Evolutionary conservation across 2,797 vertebrate genomes (phyloP), one percentile per base, ranked within the genome.

Genomic region (Spinibarbus caldwelli): DNA sequence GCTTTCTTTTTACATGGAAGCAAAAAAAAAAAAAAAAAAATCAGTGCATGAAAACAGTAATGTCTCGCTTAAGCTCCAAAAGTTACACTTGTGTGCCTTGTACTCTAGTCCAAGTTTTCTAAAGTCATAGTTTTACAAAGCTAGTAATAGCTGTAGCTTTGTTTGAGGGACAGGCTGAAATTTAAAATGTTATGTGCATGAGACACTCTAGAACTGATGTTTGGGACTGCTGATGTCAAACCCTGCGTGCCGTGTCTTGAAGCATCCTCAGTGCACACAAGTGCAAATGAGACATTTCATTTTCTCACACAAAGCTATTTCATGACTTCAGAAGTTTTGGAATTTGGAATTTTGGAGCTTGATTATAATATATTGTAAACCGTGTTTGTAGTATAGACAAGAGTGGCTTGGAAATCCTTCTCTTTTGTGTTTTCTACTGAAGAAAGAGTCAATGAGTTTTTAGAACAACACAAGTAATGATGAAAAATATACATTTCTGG

Each of bases 401-500:
- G 36, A 41, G 36, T 34, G 23, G 5, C 36, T n/a, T 23, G 21
- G 66, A 38, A 68, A 68, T 11, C 9, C 10, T 23, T 68, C 5
- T 68, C 36, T 31, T 36, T 52, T 36, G 47, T 36, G 31, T 76
- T 76, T 54, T 73, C 26, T 29, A 31, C 5, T 73, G 5, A 23
- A 31, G 26, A 10, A 31, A 31, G 9, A 31, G 59, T 31, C 14
- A 17, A 31, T 17, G 29, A 57, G 47, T 6, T 19, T 47, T 49
- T 49, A 47, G 14, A 67, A 36, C 8, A 5, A 47, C 70, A 29
- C n/a, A 47, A 52, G 72, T 49, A 73, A 73, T n/a, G 1, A 19
- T 52, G 11, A 38, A 10, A 23, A 2, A 83, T 1, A 4, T 38
- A 0, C 0, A 12, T 38, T 36, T 52, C 11, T 4, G 5, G 5